phyloP scores from a whole-genome alignment of 1,140 invertebrate species.

The Drosophila busckii region DNA sequence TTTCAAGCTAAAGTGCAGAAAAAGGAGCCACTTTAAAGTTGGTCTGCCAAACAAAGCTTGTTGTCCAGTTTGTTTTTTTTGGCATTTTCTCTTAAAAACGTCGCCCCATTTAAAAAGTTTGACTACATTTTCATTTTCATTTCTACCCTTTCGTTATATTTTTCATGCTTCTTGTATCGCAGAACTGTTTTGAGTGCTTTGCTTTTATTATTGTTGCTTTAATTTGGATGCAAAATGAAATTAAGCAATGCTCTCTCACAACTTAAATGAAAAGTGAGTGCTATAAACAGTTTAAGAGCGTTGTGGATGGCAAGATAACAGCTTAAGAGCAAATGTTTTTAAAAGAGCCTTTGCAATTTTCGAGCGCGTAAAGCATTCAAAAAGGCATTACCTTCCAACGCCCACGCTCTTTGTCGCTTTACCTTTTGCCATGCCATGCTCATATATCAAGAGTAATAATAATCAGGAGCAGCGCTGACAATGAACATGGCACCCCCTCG shows the following conservation, averaged over 20 bases:
- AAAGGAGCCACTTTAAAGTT: conserved; percentile 52
- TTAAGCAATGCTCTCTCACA: too few species aligned
- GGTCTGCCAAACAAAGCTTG: conserved; percentile 20
- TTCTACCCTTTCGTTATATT: conserved; percentile 40
- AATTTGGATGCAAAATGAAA: too few species aligned
- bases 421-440: too few species aligned
- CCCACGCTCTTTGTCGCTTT: too few species aligned
- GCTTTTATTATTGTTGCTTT: too few species aligned
- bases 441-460: too few species aligned
- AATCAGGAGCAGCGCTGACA: conserved; percentile 10
- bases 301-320: conserved; percentile 11
- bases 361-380: too few species aligned
- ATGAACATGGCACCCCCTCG: neutral
- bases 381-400: too few species aligned
- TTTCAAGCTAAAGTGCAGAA: conserved; percentile 53
- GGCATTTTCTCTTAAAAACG: conserved; percentile 35
- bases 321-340: neutral
- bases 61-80: conserved; percentile 32
- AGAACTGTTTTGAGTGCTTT: too few species aligned
- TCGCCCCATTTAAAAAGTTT: conserved; percentile 62
- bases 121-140: conserved; percentile 55
- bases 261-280: too few species aligned
- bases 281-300: too few species aligned
- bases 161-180: conserved; percentile 2
- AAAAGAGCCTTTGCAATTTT: too few species aligned